Evolutionary conservation across 2,888 invertebrate species (phyloP).

Genomic region (Parelbella ahira): DNA sequence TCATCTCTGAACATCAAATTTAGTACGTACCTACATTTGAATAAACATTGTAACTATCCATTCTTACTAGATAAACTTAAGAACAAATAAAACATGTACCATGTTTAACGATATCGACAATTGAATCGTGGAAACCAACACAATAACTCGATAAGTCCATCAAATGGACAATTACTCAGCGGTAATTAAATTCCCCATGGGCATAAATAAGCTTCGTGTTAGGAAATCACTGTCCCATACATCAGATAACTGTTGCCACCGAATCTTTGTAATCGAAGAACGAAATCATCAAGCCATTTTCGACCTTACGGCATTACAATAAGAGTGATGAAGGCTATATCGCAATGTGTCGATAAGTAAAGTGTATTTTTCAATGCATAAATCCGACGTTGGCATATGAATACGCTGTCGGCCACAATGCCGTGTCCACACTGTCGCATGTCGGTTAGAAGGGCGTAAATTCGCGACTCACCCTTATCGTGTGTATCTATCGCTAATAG

Average conservation of each 20-base stretch:
- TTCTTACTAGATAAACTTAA: too few species aligned
- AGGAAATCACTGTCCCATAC: constrained; percentile 48
- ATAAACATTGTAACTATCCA: too few species aligned
- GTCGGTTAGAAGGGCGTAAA: constrained; percentile 54
- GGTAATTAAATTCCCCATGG: constrained; percentile 61
- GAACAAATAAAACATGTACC: too few species aligned
- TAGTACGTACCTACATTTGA: too few species aligned
- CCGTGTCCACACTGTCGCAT: constrained; percentile 48
- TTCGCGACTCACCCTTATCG: constrained; percentile 50
- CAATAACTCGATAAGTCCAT: constrained; percentile 38
- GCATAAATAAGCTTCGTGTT: constrained; percentile 61
- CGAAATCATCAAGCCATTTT: constrained; percentile 1
- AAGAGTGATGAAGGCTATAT: constrained; percentile 10
- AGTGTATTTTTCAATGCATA: constrained; percentile 43
- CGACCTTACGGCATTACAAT: constrained; percentile 24
- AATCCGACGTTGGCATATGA: constrained; percentile 70
- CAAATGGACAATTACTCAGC: constrained; percentile 59
- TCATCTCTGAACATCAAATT: too few species aligned
- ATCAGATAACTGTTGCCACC: constrained; percentile 41
- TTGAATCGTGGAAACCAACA: constrained; percentile 27
- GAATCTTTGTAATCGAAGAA: background rate
- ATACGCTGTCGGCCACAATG: constrained; percentile 59
- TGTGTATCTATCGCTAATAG: constrained; percentile 50
- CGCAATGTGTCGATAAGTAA: background rate
- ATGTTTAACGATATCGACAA: too few species aligned